A percentile compares a stretch with the other conserved stretches of the same genome.
These are phyloP conservation scores for Tribolium madens DNA, from an alignment of 1,140 invertebrate genomes.

Conservation along the genomic window DNA sequence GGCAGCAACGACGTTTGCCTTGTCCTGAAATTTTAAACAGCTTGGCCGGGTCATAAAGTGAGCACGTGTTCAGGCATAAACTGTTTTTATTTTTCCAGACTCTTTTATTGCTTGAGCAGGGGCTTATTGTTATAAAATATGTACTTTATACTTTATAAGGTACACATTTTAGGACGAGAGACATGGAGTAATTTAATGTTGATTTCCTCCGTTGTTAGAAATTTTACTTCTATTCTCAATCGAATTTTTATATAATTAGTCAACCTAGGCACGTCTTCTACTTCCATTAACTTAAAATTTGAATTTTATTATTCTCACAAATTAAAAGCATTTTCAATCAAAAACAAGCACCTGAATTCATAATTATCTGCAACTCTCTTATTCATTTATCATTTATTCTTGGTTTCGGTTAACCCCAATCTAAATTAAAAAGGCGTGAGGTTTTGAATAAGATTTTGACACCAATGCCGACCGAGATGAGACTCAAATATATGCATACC, in stretches of 20 bases:
- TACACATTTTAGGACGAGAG: constrained; percentile 44
- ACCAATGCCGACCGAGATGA: constrained; percentile 45
- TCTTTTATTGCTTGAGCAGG: constrained; percentile 49
- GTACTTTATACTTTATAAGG: constrained; percentile 48
- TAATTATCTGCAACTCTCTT: constrained; percentile 34
- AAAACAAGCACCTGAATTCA: constrained; percentile 48
- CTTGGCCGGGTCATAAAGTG: constrained; percentile 51
- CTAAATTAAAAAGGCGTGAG: constrained; percentile 51
- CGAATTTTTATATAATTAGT: constrained; percentile 12
- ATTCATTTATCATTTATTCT: constrained; percentile 18
- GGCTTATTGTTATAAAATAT: constrained; percentile 52
- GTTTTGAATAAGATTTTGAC: constrained; percentile 49
- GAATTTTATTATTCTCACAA: constrained; percentile 44
- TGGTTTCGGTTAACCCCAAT: constrained; percentile 45
- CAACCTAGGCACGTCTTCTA: constrained; percentile 4
- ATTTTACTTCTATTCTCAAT: constrained; percentile 13
- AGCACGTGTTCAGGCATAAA: constrained; percentile 55
- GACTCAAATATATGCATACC: constrained; percentile 51
- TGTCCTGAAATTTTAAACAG: constrained; percentile 55
- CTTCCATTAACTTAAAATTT: constrained; percentile 47
- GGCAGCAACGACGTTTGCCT: constrained; percentile 47
- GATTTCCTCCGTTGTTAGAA: constrained; percentile 2
- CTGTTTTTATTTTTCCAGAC: constrained; percentile 54
- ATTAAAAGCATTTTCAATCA: constrained; percentile 53
- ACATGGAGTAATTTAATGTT: constrained; percentile 15